Evolutionary conservation across 2,113 vertebrate genomes (phyloP).

Genomic region (Bucco capensis): DNA sequence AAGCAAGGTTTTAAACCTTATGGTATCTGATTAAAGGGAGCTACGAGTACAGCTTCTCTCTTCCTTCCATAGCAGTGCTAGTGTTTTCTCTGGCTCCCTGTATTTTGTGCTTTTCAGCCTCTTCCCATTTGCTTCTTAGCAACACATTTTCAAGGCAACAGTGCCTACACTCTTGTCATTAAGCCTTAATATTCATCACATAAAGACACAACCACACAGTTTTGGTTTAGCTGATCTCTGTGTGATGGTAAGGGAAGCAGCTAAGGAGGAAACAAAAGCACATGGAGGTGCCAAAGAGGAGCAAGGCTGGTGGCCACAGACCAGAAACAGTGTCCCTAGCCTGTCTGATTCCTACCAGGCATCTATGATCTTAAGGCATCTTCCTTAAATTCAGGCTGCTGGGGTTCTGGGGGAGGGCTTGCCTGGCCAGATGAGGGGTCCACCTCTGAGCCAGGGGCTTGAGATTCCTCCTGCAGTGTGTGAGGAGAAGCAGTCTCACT

Average conservation of each 20-base stretch:
- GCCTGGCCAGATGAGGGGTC: background rate
- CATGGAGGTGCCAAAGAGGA: background rate
- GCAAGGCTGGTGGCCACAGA: background rate
- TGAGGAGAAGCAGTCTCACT: background rate
- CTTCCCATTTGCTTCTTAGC: conserved; percentile 26
- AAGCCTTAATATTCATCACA: background rate
- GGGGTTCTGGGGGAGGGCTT: background rate
- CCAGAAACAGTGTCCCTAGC: background rate
- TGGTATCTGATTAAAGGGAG: background rate
- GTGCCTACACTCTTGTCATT: background rate
- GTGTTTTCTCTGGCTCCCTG: background rate
- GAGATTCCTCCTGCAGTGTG: background rate
- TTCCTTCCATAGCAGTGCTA: background rate
- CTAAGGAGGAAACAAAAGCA: background rate
- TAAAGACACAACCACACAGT: background rate
- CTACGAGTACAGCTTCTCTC: background rate
- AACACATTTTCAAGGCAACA: conserved; percentile 12
- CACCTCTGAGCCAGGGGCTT: background rate
- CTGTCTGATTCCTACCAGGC: background rate
- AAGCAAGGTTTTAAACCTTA: background rate
- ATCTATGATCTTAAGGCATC: background rate
- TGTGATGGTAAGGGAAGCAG: background rate
- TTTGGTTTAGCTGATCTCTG: background rate
- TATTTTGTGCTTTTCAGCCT: background rate
- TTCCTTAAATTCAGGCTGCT: background rate